phyloP scores from a whole-genome alignment of 1,140 invertebrate genomes.

The Galendromus occidentalis region DNA sequence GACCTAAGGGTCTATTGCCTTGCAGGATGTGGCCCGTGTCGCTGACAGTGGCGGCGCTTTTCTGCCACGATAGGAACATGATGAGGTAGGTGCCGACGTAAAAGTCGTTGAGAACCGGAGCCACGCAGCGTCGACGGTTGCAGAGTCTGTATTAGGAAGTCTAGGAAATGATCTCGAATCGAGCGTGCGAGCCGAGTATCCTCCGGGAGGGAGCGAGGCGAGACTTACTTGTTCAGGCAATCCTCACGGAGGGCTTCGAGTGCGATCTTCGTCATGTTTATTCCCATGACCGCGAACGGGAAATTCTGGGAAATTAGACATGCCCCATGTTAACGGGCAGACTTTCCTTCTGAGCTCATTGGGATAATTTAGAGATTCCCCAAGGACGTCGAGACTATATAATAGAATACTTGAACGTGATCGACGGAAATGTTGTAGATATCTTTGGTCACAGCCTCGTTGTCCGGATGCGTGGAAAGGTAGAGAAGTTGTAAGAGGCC shows the following conservation, averaged over 20 bases:
- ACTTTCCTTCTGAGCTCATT: background rate
- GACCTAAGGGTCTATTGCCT: slow-evolving; percentile 25
- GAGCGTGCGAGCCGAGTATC: background rate
- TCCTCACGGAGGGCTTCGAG: slow-evolving; percentile 34
- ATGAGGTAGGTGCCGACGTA: slow-evolving; percentile 31
- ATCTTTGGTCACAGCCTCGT: slow-evolving; percentile 28
- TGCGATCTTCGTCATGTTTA: slow-evolving; percentile 36
- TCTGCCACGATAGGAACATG: slow-evolving; percentile 32
- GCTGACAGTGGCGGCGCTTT: slow-evolving; percentile 32
- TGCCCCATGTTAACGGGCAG: background rate
- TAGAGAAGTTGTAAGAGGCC: slow-evolving; percentile 34
- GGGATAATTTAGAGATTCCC: background rate
- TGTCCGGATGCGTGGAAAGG: slow-evolving; percentile 28
- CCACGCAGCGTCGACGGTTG: slow-evolving; percentile 29
- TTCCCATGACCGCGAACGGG: slow-evolving; percentile 36
- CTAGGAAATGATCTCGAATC: background rate
- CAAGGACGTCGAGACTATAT: background rate
- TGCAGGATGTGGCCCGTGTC: slow-evolving; percentile 36
- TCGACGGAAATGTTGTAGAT: slow-evolving; percentile 34
- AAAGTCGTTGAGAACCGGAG: slow-evolving; percentile 33
- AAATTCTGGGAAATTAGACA: slow-evolving; percentile 30
- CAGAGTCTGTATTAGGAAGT: slow-evolving; percentile 28
- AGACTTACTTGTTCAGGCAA: slow-evolving; percentile 31
- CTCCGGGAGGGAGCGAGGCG: background rate
- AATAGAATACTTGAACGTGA: slow-evolving; percentile 26